Evolutionary conservation across 2,113 vertebrate species (phyloP), one percentile per base, ranked within the genome.

Genomic region (Synodontis membranacea): DNA sequence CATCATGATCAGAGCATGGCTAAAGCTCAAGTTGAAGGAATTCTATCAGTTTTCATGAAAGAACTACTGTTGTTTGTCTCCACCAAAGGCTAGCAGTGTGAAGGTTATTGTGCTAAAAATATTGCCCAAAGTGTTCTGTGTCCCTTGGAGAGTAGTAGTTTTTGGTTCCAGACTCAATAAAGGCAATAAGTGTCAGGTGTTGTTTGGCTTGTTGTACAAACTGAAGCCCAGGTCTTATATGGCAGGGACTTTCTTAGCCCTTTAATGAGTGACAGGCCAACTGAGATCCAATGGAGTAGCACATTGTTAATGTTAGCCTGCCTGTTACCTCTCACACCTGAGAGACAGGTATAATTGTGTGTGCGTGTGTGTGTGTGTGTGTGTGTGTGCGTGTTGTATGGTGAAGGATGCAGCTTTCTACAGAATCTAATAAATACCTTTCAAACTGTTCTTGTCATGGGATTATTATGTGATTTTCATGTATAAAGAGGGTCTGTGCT

Each of bases 131-230:
- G 37, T 82, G 46, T n/a, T 78, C 34, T 31, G 0, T 58, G 39
- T 44, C n/a, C 48, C 70, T 62, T 50, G 54, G 79, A 85, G 75
- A 39, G 37, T 42, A 11, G 19, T 72, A n/a, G 82, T 88, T 74
- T 86, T 75, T 48, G 8, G 44, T 50, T 74, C 64, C 28, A 50
- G 52, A 83, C 60, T 75, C 44, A 84, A 79, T 84, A 86, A 80
- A 80, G 48, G 39, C 44, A 74, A 80, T 84, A 84, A 86, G 68
- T 89, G 85, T 86, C 85, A 81, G 85, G 82, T 86, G 44, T 21
- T 52, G 37, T 62, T 70, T 64, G 70, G 54, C 66, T 83, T 21
- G 54, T 39, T 60, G 42, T 44, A 56, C 54, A 84, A 79, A 44
- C 34, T 52, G 74, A 52, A 50, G 52, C 76, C 66, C 80, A 48